Percentiles rank a stretch among this genome's conserved stretches.
These are phyloP conservation scores for Strigops habroptila DNA, from an alignment of 2,113 vertebrate genomes.

Conservation along the genomic window DNA sequence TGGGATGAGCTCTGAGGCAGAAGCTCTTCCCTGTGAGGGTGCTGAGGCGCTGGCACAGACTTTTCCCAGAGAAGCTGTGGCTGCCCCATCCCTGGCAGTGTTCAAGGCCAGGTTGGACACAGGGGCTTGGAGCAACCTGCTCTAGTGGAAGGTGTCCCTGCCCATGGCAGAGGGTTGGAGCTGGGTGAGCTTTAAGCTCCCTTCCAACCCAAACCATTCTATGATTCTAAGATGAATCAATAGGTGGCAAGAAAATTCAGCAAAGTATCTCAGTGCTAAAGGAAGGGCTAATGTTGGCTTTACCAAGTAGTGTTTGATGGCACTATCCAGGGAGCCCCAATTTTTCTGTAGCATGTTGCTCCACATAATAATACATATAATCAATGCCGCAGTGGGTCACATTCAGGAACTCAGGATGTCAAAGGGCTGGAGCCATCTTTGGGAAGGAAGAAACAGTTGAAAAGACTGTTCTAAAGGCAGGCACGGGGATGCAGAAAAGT, in stretches of 20 bases:
- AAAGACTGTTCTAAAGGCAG: not conserved
- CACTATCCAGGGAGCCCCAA: not conserved
- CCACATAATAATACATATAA: fast-evolving
- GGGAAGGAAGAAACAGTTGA: not conserved
- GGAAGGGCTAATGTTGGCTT: not conserved
- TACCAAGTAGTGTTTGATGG: fast-evolving
- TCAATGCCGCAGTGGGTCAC: not conserved
- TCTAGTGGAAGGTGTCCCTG: not conserved
- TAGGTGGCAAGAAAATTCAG: not conserved
- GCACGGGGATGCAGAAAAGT: not conserved
- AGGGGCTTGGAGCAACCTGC: not conserved
- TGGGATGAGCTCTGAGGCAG: too few species aligned
- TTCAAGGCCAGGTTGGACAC: too few species aligned
- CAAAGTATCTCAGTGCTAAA: not conserved
- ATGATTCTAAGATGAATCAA: not conserved
- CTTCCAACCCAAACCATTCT: not conserved
- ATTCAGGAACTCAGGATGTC: not conserved
- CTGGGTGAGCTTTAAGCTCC: not conserved
- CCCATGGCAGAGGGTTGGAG: not conserved
- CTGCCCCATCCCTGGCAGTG: too few species aligned
- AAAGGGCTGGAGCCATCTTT: not conserved
- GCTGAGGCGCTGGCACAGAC: too few species aligned
- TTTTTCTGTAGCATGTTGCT: not conserved
- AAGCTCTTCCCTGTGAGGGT: too few species aligned
- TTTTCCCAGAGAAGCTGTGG: too few species aligned